Evolutionary conservation across 2,888 invertebrate genomes (phyloP).

Genomic region (Rotaria macrura): DNA sequence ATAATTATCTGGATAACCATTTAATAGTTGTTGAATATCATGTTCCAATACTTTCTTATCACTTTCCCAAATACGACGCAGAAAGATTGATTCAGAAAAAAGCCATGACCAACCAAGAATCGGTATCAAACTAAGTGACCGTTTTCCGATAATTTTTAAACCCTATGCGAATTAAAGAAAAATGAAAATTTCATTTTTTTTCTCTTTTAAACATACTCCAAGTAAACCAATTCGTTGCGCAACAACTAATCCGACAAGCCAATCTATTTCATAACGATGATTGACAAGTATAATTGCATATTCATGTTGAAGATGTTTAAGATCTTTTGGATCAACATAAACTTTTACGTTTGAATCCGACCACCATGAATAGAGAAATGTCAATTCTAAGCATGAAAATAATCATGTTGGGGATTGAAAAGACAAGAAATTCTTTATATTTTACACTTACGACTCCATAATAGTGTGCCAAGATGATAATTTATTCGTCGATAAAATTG

Average conservation of each 20-base stretch:
- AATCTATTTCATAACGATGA: constrained; percentile 86
- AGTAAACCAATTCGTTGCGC: not conserved
- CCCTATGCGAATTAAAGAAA: constrained; percentile 42
- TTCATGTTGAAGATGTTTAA: constrained; percentile 63
- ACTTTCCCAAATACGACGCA: constrained; percentile 79
- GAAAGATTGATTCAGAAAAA: constrained; percentile 82
- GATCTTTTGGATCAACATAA: constrained; percentile 59
- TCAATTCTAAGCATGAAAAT: constrained; percentile 60
- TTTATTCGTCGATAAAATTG: constrained; percentile 71
- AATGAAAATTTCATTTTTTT: not conserved
- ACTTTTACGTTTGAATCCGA: constrained; percentile 63
- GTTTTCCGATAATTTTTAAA: constrained; percentile 86
- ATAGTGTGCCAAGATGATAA: constrained; percentile 73
- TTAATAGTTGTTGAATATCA: constrained; percentile 65
- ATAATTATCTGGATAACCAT: constrained; percentile 63
- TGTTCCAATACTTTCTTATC: constrained; percentile 70
- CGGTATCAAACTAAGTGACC: constrained; percentile 76
- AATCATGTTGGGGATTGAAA: no score
- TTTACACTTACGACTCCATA: constrained; percentile 69
- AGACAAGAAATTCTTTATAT: constrained; percentile 31
- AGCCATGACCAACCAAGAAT: constrained; percentile 86
- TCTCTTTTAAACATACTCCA: not conserved
- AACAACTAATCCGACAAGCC: constrained; percentile 59
- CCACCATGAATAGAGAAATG: constrained; percentile 90
- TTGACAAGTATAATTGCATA: constrained; percentile 83